These are phyloP conservation scores for Megaustenia siamemsis DNA, from an alignment of 2,888 invertebrate genomes.

Conservation along the genomic window DNA sequence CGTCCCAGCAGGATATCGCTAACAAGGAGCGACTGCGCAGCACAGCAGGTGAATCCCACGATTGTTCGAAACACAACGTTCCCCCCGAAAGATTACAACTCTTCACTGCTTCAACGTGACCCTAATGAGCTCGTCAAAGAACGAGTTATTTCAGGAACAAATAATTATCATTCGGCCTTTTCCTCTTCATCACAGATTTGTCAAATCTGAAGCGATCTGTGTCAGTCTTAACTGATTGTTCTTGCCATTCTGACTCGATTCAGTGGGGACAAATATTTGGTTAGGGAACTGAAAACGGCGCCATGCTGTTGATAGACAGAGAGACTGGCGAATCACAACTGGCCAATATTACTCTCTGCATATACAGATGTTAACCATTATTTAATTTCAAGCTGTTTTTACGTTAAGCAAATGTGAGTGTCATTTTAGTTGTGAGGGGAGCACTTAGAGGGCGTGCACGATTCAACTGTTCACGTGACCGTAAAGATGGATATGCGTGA, in stretches of 20 bases:
- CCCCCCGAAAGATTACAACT: background rate
- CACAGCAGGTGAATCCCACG: slow-evolving; percentile 44
- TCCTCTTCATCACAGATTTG: slow-evolving; percentile 14
- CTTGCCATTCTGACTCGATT: background rate
- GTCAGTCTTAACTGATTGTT: background rate
- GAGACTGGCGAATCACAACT: no score
- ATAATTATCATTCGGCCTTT: background rate
- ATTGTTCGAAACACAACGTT: slow-evolving; percentile 29
- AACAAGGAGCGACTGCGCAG: slow-evolving; percentile 35
- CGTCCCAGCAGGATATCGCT: slow-evolving; percentile 20
- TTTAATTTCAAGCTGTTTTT: background rate
- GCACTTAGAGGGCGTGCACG: no score
- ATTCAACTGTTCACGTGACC: no score
- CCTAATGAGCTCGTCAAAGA: slow-evolving; percentile 1
- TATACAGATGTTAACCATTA: background rate
- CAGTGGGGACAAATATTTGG: slow-evolving; percentile 24
- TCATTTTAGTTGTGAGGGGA: no score
- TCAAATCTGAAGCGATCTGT: background rate
- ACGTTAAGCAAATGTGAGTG: background rate
- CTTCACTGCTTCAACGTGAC: background rate
- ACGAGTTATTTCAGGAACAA: slow-evolving; percentile 21
- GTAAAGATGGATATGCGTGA: no score
- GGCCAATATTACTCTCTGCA: background rate
- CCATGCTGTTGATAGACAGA: background rate
- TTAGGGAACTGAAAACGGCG: background rate